Evolutionary conservation across 2,888 invertebrate species (phyloP).

Genomic region (Ceraclea dissimilis): DNA sequence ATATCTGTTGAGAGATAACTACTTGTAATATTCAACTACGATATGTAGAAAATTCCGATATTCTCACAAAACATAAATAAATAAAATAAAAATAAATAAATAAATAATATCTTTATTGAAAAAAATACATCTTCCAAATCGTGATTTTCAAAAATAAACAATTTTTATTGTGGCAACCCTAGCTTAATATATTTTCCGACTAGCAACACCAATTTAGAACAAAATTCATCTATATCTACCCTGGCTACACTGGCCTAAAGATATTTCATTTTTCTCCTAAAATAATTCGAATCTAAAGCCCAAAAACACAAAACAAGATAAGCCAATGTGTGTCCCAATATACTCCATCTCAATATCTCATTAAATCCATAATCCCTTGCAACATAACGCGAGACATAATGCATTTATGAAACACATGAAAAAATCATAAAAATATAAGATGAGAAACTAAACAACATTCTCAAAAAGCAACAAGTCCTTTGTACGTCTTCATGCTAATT

Average conservation of each 20-base stretch:
- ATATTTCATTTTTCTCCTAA: slow-evolving; percentile 26
- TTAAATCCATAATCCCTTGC: neutral
- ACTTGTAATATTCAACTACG: too few species aligned
- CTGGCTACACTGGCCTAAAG: slow-evolving; percentile 25
- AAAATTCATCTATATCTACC: slow-evolving; percentile 22
- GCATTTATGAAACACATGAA: slow-evolving; percentile 17
- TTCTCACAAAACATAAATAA: too few species aligned
- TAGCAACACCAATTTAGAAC: slow-evolving; percentile 27
- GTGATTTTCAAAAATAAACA: too few species aligned
- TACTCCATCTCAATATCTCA: neutral
- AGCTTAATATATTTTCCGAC: slow-evolving; percentile 8
- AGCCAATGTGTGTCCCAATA: slow-evolving; percentile 6
- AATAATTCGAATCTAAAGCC: slow-evolving; percentile 22
- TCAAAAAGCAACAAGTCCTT: slow-evolving; percentile 5
- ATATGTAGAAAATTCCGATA: too few species aligned
- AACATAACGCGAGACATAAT: slow-evolving; percentile 3
- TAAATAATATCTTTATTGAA: too few species aligned
- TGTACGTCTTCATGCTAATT: neutral
- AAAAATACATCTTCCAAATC: too few species aligned
- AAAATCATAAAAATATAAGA: slow-evolving; percentile 27
- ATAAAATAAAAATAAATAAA: too few species aligned
- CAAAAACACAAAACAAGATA: slow-evolving; percentile 9
- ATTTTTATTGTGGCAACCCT: slow-evolving; percentile 13
- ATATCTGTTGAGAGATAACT: too few species aligned
- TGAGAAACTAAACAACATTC: slow-evolving; percentile 24